Evolutionary conservation across 1,140 invertebrate species (phyloP).

Genomic region (Sinella curviseta): DNA sequence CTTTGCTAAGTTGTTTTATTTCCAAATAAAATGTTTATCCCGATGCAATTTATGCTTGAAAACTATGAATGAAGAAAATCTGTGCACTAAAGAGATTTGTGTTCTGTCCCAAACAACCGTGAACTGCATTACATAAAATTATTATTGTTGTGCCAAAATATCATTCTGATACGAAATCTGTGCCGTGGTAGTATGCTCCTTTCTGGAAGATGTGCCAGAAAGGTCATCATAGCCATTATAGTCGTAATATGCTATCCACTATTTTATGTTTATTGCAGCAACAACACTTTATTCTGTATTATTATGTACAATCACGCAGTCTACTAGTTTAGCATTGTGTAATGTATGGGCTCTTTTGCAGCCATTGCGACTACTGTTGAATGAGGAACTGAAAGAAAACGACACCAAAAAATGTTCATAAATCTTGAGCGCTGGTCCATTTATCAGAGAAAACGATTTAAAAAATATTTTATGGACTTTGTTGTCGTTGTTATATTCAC

Average conservation of each 20-base stretch:
- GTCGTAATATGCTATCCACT: not conserved
- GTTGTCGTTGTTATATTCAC: conserved; percentile 17
- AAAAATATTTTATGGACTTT: conserved; percentile 16
- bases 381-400: no score
- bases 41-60: not conserved
- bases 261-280: not conserved
- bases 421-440: not conserved
- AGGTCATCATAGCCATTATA: not conserved
- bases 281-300: no score
- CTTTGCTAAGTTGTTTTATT: not conserved
- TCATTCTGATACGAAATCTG: no score
- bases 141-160: no score
- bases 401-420: not conserved
- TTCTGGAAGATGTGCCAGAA: not conserved
- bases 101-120: no score
- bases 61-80: no score
- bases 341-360: no score
- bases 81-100: no score
- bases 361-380: no score
- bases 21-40: not conserved
- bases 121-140: no score
- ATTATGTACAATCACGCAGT: no score
- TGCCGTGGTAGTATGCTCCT: not conserved
- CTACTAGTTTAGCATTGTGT: no score
- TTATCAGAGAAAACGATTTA: not conserved